Percentiles rank a stretch among this genome's conserved stretches.
phyloP scores from a whole-genome alignment of 2,113 vertebrate genomes.

The Cyanoderma ruficeps region DNA sequence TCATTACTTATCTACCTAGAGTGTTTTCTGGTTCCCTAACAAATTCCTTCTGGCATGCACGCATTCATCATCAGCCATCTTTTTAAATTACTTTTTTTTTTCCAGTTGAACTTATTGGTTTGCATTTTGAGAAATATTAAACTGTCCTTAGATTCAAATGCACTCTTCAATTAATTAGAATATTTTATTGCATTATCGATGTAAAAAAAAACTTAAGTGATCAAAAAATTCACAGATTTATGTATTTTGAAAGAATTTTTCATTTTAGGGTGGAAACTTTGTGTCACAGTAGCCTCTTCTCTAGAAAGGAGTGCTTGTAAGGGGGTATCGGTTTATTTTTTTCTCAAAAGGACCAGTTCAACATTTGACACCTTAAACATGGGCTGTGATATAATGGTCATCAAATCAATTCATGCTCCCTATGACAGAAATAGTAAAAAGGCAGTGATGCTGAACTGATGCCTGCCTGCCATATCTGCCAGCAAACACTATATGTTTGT shows the following conservation, averaged over 20 bases:
- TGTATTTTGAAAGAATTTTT: neutral
- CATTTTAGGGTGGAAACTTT: neutral
- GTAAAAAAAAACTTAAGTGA: neutral
- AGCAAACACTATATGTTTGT: neutral
- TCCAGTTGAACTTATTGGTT: neutral
- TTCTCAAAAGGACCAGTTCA: neutral
- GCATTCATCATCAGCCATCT: neutral
- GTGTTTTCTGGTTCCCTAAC: neutral
- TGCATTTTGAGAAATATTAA: neutral
- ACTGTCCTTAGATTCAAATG: neutral
- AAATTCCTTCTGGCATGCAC: neutral
- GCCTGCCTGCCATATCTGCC: neutral
- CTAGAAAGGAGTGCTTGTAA: neutral
- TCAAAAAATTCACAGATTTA: neutral
- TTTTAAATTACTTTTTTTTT: neutral
- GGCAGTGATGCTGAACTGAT: conserved; percentile 6
- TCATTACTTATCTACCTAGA: neutral
- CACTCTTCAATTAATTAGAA: neutral
- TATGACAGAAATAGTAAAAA: neutral
- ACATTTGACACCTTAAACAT: neutral
- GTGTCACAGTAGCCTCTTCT: neutral
- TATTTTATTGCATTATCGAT: neutral
- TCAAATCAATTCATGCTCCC: neutral
- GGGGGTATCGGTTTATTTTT: neutral
- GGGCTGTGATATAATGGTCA: neutral